Conservation (phyloP, 2,113 vertebrate species). For the Trinectes maculatus region DNA sequence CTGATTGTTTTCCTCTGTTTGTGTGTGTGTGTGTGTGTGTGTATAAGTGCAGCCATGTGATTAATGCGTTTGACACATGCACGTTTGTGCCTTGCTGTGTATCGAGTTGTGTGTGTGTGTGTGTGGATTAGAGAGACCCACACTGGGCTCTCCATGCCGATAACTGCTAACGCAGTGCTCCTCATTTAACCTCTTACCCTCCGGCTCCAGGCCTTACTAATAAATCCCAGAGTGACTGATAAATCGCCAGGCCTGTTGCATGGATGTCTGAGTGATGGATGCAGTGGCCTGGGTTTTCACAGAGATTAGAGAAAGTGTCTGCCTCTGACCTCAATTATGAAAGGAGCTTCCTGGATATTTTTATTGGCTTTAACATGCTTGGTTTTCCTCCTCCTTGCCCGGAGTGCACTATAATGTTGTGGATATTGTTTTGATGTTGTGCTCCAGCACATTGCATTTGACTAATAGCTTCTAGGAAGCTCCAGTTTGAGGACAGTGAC, state of each 20-base stretch:
- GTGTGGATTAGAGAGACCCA: constrained; percentile 43
- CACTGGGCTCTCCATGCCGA: constrained; percentile 53
- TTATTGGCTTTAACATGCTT: constrained; percentile 35
- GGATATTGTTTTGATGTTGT: neutral
- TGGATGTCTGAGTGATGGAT: constrained; percentile 56
- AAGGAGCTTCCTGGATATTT: constrained; percentile 47
- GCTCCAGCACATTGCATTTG: neutral
- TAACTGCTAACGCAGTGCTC: constrained; percentile 63
- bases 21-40: neutral
- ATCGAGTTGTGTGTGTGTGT: constrained; percentile 23
- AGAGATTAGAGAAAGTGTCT: constrained; percentile 55
- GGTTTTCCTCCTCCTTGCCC: constrained; percentile 12
- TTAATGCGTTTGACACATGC: neutral
- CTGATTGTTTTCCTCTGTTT: too few species aligned
- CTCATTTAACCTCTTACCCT: constrained; percentile 71
- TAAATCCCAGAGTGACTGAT: constrained; percentile 74
- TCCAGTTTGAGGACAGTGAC: constrained; percentile 22
- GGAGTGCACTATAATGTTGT: too few species aligned
- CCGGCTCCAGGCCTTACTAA: constrained; percentile 59
- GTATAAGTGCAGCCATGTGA: neutral
- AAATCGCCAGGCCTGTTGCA: constrained; percentile 48
- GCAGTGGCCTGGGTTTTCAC: constrained; percentile 42
- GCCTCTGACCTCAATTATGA: constrained; percentile 68
- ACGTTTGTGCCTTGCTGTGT: constrained; percentile 33
- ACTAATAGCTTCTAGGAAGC: constrained; percentile 1